Percentiles rank a stretch among this genome's conserved stretches.
phyloP scores from a whole-genome alignment of 2,888 invertebrate genomes.

The Ophion ellenae region DNA sequence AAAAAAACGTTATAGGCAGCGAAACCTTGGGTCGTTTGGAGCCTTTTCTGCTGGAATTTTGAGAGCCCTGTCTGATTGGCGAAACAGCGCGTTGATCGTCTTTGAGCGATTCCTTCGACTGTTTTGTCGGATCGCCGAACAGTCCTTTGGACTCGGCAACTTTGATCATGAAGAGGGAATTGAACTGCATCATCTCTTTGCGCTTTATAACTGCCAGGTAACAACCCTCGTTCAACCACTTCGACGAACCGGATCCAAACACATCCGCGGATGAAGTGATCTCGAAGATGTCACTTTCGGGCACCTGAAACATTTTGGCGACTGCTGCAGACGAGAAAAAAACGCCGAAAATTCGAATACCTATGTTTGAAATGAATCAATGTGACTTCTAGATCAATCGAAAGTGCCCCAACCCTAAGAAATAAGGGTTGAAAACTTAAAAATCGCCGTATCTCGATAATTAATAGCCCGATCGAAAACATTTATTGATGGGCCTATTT shows the following conservation, averaged over 20 bases:
- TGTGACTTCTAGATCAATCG: too few species aligned
- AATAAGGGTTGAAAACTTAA: too few species aligned
- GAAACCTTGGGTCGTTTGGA: conserved; percentile 71
- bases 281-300: conserved; percentile 90
- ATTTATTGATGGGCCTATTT: too few species aligned
- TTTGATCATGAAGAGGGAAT: conserved; percentile 93
- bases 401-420: too few species aligned
- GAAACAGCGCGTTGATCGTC: conserved; percentile 75
- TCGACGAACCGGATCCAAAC: conserved; percentile 85
- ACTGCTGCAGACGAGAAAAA: not conserved
- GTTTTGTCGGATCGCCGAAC: conserved; percentile 86
- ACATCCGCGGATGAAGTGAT: conserved; percentile 86
- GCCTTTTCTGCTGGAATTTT: conserved; percentile 62
- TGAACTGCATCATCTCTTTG: conserved; percentile 90
- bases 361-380: too few species aligned
- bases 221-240: conserved; percentile 85
- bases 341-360: not conserved
- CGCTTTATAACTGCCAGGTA: conserved; percentile 88
- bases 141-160: conserved; percentile 92
- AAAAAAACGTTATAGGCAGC: not conserved
- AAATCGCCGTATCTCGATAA: too few species aligned
- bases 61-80: conserved; percentile 54
- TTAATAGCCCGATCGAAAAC: too few species aligned
- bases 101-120: conserved; percentile 78
- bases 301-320: conserved; percentile 84